Evolutionary conservation across 2,888 invertebrate genomes (phyloP), one percentile per base, ranked within the genome.

Genomic region (Acrobasis suavella): DNA sequence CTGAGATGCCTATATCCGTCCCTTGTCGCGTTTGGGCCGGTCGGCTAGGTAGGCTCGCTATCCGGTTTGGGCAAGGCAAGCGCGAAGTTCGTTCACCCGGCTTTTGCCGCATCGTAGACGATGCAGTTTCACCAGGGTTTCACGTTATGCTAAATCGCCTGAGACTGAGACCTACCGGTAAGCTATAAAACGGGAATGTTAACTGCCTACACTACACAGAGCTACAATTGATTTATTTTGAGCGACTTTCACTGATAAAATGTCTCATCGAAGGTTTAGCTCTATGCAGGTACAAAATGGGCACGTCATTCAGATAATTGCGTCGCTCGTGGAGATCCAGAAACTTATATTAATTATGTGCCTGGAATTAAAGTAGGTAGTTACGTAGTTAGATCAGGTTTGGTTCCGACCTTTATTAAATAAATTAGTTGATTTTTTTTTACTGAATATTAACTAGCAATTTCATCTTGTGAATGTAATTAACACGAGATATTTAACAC

Each of bases 21-120:
- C 73, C 70, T 69, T 69, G 72, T 74, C 70, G 67, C 70, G 70
- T 69, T 67, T 70, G 71, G 74, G 77, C 72, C 74, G 78, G 69
- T 77, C 72, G 78, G 77, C 83, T 84, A 82, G 85, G 81, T 81
- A 83, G 84, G 80, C 82, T 75, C 72, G 75, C 85, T 87, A 89
- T 86, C 91, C 91, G 90, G 91, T 91, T 91, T 90, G 85, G 85
- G 78, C 77, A 78, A 72, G 80, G 69, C 77, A 75, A 74, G 72
- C 75, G 71, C 75, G 63, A 74, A 86, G 90, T 89, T 91, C 89
- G 86, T 91, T 91, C 87, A 90, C 89, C 89, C 74, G 82, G 67
- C 69, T 69, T 82, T 82, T 77, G 82, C 81, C 78, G 81, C 78
- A 77, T 81, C 79, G 82, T 81, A 82, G 83, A 84, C 83, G 71